These are phyloP conservation scores for Eristalis tenax DNA, from an alignment of 2,888 invertebrate genomes.

Conservation along the genomic window DNA sequence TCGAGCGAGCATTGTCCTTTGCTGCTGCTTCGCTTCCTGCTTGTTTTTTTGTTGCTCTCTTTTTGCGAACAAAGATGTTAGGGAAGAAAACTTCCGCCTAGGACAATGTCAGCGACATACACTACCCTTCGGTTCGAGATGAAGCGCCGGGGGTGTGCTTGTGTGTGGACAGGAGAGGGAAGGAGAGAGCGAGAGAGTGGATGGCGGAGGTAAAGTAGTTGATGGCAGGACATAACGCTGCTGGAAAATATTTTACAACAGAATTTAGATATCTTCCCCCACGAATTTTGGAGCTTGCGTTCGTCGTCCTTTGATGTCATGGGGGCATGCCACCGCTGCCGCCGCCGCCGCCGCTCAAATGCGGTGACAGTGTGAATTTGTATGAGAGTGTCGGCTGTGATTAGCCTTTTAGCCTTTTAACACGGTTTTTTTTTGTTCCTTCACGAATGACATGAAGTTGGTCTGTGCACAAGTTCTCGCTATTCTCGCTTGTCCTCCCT, in stretches of 20 bases:
- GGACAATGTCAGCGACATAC: constrained; percentile 33
- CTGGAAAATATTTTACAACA: constrained; percentile 39
- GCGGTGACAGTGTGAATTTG: constrained; percentile 25
- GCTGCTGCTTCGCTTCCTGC: neutral
- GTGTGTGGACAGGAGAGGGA: neutral
- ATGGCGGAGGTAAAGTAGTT: too few relatives aligned
- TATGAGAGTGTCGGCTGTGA: constrained; percentile 27
- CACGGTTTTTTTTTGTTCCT: neutral
- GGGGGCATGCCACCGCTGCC: neutral
- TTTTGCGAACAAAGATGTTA: constrained; percentile 8
- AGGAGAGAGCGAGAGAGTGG: neutral
- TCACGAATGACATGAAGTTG: neutral
- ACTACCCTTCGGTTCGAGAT: constrained; percentile 22
- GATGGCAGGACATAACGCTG: neutral
- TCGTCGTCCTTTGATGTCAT: neutral
- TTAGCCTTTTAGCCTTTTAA: constrained; percentile 23
- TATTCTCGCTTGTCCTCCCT: neutral
- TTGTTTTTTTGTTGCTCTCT: neutral
- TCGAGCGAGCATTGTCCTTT: constrained; percentile 20
- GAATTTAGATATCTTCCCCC: constrained; percentile 27
- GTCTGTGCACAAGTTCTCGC: neutral
- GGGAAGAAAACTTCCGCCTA: constrained; percentile 31
- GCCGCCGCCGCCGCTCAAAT: neutral
- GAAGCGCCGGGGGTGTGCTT: neutral
- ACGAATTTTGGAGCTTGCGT: neutral